A percentile compares a stretch with the other conserved stretches of the same genome.
Evolutionary conservation across 1,140 invertebrate species (phyloP).

Genomic region (Bombus balteatus): DNA sequence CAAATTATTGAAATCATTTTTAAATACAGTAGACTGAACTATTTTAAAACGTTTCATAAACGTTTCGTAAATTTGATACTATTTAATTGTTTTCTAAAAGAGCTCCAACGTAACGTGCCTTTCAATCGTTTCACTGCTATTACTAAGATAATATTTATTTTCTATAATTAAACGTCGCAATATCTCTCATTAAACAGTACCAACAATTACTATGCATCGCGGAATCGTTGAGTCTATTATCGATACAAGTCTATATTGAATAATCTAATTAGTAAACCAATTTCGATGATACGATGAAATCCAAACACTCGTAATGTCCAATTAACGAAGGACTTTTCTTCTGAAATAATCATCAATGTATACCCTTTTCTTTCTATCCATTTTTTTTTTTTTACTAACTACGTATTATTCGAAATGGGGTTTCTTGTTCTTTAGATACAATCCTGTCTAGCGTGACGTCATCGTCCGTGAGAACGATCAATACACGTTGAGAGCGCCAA

Average conservation of each 20-base stretch:
- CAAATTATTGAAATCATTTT: not conserved
- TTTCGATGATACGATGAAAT: not conserved
- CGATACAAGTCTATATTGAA: not conserved
- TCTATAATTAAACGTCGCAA: not conserved
- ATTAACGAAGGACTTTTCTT: conserved; percentile 14
- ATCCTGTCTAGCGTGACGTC: conserved; percentile 73
- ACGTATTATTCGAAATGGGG: conserved; percentile 6
- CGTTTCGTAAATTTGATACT: not conserved
- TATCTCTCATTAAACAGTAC: not conserved
- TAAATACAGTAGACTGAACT: not conserved
- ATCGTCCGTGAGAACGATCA: conserved; percentile 77
- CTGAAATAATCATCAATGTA: not conserved
- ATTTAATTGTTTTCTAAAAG: not conserved
- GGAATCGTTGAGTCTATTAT: not conserved
- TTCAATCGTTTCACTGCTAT: not conserved
- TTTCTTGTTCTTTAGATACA: conserved; percentile 34
- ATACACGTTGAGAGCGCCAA: conserved; percentile 72
- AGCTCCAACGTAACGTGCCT: not conserved
- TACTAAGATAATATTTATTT: not conserved
- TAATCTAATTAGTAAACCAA: not conserved
- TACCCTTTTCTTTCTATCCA: not conserved
- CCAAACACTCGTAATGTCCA: not conserved
- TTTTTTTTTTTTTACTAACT: not conserved
- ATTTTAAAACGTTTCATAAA: not conserved
- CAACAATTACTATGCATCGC: not conserved